Evolutionary conservation across 2,113 vertebrate species (phyloP), one percentile per base, ranked within the genome.

Genomic region (Terrapene triunguis): DNA sequence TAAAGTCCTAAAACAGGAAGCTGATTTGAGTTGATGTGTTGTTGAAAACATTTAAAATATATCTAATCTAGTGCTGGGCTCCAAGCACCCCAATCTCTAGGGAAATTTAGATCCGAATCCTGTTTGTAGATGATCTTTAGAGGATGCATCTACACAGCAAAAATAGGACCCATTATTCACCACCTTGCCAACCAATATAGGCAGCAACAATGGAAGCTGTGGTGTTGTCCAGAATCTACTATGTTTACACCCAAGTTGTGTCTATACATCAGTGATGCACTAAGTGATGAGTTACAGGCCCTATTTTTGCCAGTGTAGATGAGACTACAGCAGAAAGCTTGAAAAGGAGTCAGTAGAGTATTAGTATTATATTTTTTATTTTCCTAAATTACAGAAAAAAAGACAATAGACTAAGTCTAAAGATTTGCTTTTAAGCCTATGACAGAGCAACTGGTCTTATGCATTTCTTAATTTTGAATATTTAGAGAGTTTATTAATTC

Each of bases 401-500:
- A 57, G 50, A 78, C 54, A 94, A 24, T 0, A 27, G 69, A 24
- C 72, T 81, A 72, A 65, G 48, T 57, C n/a, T 82, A 80, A 93
- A 86, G 24, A 8, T 12, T 48, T 87, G 0, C 1, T 84, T 90
- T 90, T 72, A 89, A 81, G 83, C 42, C 42, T 96, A 35, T 53
- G 50, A 50, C 32, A 35, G 12, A 50, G 35, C 79, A 79, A 42
- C 27, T 53, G 32, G 27, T 53, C 22, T 89, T 91, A 89, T 22
- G 5, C 7, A 80, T 32, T 69, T 16, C 51, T 91, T 95, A 94
- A 93, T 57, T 88, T 83, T 25, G n/a, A 32, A 89, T 87, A 51
- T 76, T 84, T 91, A 92, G 81, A 44, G 79, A 95, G 29, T 87
- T 59, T 54, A 89, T 94, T 54, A 79, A 93, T 93, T 91, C 91